These are phyloP conservation scores for Okamejei kenojei DNA, from an alignment of 2,797 vertebrate genomes.

Conservation along the genomic window DNA sequence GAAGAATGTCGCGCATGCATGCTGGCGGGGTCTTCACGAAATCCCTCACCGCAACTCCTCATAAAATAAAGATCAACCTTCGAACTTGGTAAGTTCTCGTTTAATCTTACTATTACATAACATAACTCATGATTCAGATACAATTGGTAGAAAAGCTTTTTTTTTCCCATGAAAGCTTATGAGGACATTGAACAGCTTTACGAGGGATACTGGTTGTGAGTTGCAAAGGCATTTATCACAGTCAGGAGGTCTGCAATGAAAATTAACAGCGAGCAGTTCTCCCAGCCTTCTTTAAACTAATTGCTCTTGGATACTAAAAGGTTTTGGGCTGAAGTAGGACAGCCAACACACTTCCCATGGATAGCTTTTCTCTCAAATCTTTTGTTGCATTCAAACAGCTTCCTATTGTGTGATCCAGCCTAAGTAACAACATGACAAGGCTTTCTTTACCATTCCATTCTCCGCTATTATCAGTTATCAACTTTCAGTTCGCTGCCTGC, in stretches of 20 bases:
- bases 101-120: too few relatives aligned
- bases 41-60: too few relatives aligned
- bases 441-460: neutral
- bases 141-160: too few relatives aligned
- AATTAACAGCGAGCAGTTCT: neutral
- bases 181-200: too few relatives aligned
- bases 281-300: neutral
- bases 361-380: neutral
- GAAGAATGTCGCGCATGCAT: too few relatives aligned
- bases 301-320: neutral
- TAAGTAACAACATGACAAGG: neutral
- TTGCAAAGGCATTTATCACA: neutral
- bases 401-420: neutral
- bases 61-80: too few relatives aligned
- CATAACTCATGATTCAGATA: neutral
- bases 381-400: neutral
- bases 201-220: neutral
- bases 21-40: too few relatives aligned
- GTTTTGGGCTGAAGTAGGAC: neutral
- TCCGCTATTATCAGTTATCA: neutral
- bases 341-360: neutral
- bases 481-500: neutral
- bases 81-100: too few relatives aligned
- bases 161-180: neutral
- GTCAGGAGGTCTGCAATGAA: neutral